These are phyloP conservation scores for Acanthosoma haemorrhoidale DNA, from an alignment of 2,888 invertebrate species.

Conservation along the genomic window DNA sequence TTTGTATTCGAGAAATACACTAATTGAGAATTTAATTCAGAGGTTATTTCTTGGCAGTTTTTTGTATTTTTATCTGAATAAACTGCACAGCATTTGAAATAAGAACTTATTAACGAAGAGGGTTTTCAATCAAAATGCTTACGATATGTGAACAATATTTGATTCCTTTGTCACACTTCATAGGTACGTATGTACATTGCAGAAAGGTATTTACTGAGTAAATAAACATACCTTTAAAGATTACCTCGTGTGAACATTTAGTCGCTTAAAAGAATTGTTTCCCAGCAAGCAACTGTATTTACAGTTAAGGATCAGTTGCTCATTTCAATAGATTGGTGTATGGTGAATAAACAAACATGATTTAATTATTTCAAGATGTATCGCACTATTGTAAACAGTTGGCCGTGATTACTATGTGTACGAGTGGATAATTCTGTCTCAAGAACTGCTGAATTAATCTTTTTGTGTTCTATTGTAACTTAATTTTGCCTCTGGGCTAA, in stretches of 20 bases:
- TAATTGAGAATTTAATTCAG: neutral
- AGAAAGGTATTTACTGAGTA: neutral
- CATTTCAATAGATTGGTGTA: neutral
- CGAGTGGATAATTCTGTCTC: too few relatives aligned
- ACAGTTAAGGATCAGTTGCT: neutral
- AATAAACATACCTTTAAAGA: neutral
- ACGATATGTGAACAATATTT: neutral
- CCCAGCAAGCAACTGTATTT: neutral
- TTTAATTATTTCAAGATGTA: too few relatives aligned
- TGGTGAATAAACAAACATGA: too few relatives aligned
- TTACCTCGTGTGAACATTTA: neutral
- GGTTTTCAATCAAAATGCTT: conserved; percentile 1
- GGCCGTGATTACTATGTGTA: too few relatives aligned
- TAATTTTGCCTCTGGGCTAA: too few relatives aligned
- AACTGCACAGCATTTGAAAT: neutral
- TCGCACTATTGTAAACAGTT: too few relatives aligned
- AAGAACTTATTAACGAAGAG: neutral
- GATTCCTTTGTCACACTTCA: neutral
- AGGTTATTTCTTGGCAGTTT: neutral
- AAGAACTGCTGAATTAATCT: too few relatives aligned
- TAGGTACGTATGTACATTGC: neutral
- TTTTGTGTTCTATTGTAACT: too few relatives aligned
- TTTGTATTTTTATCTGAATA: neutral
- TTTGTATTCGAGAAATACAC: neutral
- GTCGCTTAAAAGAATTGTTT: neutral